Base-by-base conservation (phyloP, 2,797 vertebrate genomes). In the Cynopterus sphinx region DNA sequence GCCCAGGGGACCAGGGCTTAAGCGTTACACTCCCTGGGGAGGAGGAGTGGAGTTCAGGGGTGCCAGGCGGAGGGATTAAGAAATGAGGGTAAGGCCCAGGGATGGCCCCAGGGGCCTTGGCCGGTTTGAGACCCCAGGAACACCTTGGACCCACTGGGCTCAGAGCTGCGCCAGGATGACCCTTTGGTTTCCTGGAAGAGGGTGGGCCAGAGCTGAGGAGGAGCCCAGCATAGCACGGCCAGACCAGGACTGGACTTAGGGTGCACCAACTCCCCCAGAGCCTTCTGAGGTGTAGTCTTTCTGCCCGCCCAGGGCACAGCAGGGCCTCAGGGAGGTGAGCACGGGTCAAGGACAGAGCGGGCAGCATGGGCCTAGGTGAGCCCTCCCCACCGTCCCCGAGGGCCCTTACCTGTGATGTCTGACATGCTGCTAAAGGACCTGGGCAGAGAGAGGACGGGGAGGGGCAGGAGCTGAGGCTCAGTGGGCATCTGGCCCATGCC, bases 381-480 rank as follows among this genome's bases (percentile, higher is more conserved):
- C 59, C 74, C 65, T 39, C n/a, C 79, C 19, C 33, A 10, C 0
- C 0, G 63, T 10, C 10, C 39, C 57, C 0, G 2, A 2, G 28
- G 67, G 26, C 41, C 33, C n/a, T 93, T 98, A 99, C 98, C 98
- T 98, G 98, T 97, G 98, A 98, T 87, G 93, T 98, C 98, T 6
- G 98, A 98, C 82, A 98, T 98, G 96, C 98, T 99, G 97, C 98
- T 98, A 55, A 98, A 98, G 82, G 98, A 98, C 91, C 98, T 98
- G 79, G 75, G 67, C 88, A 96, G 87, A 68, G 95, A 95, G 84
- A 73, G 57, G 46, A n/a, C 6, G 1, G 63, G 26, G 96, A 65
- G 10, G 26, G 5, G 22, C 36, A 24, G 12, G 57, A 31, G 46
- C 24, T 90, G 65, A 93, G 84, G 19, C 4, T 1, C 22, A 0